Evolutionary conservation across 2,888 invertebrate genomes (phyloP).

Genomic region (Philhelius pedissequus): DNA sequence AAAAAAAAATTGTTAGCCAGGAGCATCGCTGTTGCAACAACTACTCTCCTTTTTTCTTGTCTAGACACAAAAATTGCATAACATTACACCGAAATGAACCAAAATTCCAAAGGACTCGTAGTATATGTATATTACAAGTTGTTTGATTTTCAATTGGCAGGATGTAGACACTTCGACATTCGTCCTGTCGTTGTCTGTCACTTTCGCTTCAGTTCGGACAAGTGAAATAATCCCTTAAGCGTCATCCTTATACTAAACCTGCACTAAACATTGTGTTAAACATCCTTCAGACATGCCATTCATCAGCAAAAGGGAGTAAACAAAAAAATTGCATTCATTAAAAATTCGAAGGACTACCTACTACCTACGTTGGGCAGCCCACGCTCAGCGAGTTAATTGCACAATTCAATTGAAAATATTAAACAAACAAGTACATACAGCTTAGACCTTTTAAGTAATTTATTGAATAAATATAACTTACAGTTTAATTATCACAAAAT

Average conservation of each 20-base stretch:
- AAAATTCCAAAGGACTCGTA: slow-evolving; percentile 13
- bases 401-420: neutral
- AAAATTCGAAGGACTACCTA: neutral
- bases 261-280: neutral
- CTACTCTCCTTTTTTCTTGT: slow-evolving; percentile 10
- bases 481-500: neutral
- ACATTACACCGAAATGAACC: slow-evolving; percentile 14
- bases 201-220: neutral
- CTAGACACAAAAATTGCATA: slow-evolving; percentile 63
- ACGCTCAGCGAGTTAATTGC: neutral
- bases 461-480: neutral
- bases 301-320: slow-evolving; percentile 43
- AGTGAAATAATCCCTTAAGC: neutral
- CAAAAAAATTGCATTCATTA: slow-evolving; percentile 56
- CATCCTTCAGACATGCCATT: slow-evolving; percentile 49
- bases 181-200: neutral
- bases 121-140: neutral
- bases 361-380: neutral
- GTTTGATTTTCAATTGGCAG: slow-evolving; percentile 13
- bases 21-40: neutral
- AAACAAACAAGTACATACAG: neutral
- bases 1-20: too few species aligned
- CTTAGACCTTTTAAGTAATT: neutral
- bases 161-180: neutral
- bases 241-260: neutral